These are phyloP conservation scores for Hirtodrosophila alboralis DNA, from an alignment of 2,888 invertebrate genomes.

Conservation along the genomic window DNA sequence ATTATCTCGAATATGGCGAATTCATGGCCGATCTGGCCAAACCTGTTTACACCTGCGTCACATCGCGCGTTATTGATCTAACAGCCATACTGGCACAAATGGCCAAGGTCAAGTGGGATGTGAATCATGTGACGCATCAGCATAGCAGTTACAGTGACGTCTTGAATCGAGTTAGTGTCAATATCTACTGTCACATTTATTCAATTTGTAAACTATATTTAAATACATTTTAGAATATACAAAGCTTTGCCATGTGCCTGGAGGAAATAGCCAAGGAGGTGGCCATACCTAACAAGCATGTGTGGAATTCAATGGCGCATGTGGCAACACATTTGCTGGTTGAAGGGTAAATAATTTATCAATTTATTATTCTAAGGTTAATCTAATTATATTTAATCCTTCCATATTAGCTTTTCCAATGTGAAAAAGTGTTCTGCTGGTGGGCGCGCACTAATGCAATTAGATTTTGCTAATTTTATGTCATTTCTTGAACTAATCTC, in stretches of 20 bases:
- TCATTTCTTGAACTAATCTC: constrained; percentile 95
- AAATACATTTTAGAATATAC: too few relatives aligned
- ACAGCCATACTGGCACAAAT: constrained; percentile 91
- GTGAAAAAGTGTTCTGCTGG: constrained; percentile 98
- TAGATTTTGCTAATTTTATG: constrained; percentile 97
- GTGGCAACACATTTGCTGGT: constrained; percentile 94
- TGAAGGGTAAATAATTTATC: constrained; percentile 88
- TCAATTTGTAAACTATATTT: too few relatives aligned
- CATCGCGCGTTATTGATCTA: constrained; percentile 91
- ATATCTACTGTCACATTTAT: too few relatives aligned
- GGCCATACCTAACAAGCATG: constrained; percentile 88
- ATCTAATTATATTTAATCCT: background rate
- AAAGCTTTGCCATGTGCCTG: constrained; percentile 91
- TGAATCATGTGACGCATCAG: constrained; percentile 97
- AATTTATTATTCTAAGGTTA: background rate
- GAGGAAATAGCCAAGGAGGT: constrained; percentile 89
- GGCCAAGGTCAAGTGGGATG: constrained; percentile 97
- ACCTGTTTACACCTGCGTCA: constrained; percentile 94
- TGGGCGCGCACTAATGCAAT: constrained; percentile 98
- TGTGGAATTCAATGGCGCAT: constrained; percentile 95
- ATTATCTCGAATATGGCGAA: constrained; percentile 85
- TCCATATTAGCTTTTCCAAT: constrained; percentile 89
- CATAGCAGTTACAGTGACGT: constrained; percentile 95
- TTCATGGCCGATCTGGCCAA: constrained; percentile 88
- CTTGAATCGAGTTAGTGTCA: constrained; percentile 86